These are phyloP conservation scores for Synanthedon tipuliformis DNA, from an alignment of 2,888 invertebrate genomes.

Conservation along the genomic window DNA sequence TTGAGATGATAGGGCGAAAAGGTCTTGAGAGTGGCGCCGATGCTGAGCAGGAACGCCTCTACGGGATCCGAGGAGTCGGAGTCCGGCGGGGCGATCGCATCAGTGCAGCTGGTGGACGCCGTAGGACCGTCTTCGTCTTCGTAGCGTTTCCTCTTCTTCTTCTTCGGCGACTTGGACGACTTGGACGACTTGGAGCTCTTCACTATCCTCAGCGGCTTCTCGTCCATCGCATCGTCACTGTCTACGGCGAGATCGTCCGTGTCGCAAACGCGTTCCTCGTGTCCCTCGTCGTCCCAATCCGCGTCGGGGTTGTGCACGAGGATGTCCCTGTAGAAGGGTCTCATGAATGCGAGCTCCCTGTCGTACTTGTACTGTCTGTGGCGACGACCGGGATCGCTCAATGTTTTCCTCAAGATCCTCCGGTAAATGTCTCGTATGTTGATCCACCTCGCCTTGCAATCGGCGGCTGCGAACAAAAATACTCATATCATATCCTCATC, in stretches of 20 bases:
- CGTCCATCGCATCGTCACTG: background rate
- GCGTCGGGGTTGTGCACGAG: slow-evolving; percentile 6
- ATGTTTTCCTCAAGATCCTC: slow-evolving; percentile 29
- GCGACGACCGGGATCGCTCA: slow-evolving; percentile 9
- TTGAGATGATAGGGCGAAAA: slow-evolving; percentile 59
- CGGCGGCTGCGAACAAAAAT: slow-evolving; percentile 34
- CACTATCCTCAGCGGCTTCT: background rate
- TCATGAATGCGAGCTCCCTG: slow-evolving; percentile 41
- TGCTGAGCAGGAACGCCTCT: slow-evolving; percentile 50
- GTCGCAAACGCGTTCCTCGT: slow-evolving; percentile 9
- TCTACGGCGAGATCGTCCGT: slow-evolving; percentile 2
- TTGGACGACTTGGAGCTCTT: slow-evolving; percentile 3
- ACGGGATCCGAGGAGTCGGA: slow-evolving; percentile 46
- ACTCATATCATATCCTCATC: background rate
- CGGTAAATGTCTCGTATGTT: slow-evolving; percentile 58
- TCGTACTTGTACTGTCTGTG: slow-evolving; percentile 50
- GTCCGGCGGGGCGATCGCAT: slow-evolving; percentile 23
- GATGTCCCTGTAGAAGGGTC: slow-evolving; percentile 41
- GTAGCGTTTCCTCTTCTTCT: slow-evolving; percentile 17
- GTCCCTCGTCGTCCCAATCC: slow-evolving; percentile 4
- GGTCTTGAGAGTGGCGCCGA: slow-evolving; percentile 49
- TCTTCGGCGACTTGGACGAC: slow-evolving; percentile 12
- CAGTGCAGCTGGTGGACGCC: slow-evolving; percentile 11
- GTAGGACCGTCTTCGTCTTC: slow-evolving; percentile 18
- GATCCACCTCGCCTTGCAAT: slow-evolving; percentile 59